A percentile compares a stretch with the other conserved stretches of the same genome.
These are phyloP conservation scores for Bovichtus diacanthus DNA, from an alignment of 2,797 vertebrate species.

Conservation along the genomic window DNA sequence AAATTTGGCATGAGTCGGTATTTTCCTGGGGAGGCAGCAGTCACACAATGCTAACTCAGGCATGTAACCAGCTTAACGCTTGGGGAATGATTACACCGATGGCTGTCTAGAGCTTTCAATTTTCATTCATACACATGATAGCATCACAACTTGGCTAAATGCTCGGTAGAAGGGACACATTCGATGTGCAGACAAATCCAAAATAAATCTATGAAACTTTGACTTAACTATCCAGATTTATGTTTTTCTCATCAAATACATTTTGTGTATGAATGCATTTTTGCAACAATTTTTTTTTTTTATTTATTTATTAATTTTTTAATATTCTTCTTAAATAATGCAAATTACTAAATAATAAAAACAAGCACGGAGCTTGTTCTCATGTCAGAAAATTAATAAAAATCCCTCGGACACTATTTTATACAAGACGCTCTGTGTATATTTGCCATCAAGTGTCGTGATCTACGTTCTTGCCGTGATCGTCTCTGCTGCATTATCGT, in stretches of 20 bases:
- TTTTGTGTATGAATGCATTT: too few species aligned
- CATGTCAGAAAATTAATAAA: not conserved
- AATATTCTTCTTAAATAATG: too few species aligned
- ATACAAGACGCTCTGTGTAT: not conserved
- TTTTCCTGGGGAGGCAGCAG: conserved; percentile 28
- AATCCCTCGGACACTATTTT: not conserved
- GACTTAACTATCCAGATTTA: too few species aligned
- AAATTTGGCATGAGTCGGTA: conserved; percentile 18
- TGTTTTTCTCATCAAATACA: too few species aligned
- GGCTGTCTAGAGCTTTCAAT: conserved; percentile 2
- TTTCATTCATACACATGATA: conserved; percentile 12
- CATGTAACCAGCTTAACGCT: conserved; percentile 40
- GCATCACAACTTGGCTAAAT: conserved; percentile 9
- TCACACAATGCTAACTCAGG: conserved; percentile 35
- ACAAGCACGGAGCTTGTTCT: not conserved
- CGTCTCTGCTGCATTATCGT: too few species aligned
- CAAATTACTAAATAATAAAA: too few species aligned
- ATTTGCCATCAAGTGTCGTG: not conserved
- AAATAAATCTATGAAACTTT: too few species aligned
- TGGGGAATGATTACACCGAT: conserved; percentile 48
- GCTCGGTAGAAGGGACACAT: not conserved
- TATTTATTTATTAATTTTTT: too few species aligned
- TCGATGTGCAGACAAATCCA: conserved; percentile 7
- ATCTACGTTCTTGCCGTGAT: too few species aligned
- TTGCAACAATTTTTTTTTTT: too few species aligned